These are phyloP conservation scores for Arnoldichthys spilopterus DNA, from an alignment of 2,797 vertebrate genomes.

Conservation along the genomic window DNA sequence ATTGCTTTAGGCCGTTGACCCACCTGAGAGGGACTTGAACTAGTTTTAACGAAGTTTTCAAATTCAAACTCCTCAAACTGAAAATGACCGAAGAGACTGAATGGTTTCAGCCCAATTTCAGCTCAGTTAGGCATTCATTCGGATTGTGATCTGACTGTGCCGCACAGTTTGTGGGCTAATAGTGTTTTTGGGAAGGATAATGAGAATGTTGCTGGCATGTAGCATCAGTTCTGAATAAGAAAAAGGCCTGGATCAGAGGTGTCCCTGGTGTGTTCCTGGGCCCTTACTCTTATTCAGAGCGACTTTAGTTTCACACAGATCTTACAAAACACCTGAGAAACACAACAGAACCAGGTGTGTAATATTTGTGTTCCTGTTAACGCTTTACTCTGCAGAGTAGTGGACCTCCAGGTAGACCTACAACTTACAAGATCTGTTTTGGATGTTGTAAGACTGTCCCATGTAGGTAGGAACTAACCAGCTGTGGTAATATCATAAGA, in stretches of 20 bases:
- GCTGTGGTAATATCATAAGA: background rate
- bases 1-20: no score
- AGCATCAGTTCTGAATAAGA: background rate
- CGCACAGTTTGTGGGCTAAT: background rate
- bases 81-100: background rate
- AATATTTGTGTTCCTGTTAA: constrained; percentile 6
- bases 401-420: background rate
- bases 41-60: background rate
- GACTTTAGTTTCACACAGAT: no score
- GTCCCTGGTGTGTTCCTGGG: background rate
- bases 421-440: background rate
- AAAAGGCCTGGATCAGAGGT: background rate
- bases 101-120: background rate
- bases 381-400: background rate
- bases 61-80: background rate
- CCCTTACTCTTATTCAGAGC: background rate
- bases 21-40: no score
- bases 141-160: background rate
- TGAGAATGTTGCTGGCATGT: constrained; percentile 17
- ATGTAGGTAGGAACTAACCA: background rate
- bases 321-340: background rate
- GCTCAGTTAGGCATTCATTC: background rate
- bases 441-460: background rate
- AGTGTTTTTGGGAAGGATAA: background rate
- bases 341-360: background rate